phyloP scores from a whole-genome alignment of 2,797 vertebrate species.

The Crypturellus tataupa region DNA sequence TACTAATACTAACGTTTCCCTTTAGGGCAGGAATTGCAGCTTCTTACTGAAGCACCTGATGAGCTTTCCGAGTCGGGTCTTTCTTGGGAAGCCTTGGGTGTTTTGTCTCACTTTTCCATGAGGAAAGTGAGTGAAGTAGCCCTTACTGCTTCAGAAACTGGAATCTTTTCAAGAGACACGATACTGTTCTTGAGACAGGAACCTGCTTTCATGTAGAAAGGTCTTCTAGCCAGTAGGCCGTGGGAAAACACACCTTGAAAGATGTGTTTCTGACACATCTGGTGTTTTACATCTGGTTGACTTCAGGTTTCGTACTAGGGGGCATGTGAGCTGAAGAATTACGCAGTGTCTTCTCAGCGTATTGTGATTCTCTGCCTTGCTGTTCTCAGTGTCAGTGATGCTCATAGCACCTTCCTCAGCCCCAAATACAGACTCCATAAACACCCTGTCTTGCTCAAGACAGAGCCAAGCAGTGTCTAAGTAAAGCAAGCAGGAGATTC shows the following conservation, averaged over 20 bases:
- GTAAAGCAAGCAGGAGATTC: not conserved
- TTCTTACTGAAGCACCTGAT: accelerated
- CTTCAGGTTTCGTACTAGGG: not conserved
- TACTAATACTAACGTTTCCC: not conserved
- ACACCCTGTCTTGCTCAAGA: not conserved
- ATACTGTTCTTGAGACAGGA: not conserved
- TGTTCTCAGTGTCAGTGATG: not conserved
- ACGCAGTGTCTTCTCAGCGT: not conserved
- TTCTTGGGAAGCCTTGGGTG: not conserved
- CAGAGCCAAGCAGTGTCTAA: not conserved
- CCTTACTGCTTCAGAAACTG: not conserved
- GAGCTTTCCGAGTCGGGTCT: not conserved
- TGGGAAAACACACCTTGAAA: not conserved
- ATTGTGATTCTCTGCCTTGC: not conserved
- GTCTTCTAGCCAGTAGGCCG: not conserved
- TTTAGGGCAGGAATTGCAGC: not conserved
- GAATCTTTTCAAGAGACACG: accelerated
- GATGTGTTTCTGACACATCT: not conserved
- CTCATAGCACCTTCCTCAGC: not conserved
- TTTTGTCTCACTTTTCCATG: not conserved
- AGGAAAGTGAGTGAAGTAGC: not conserved
- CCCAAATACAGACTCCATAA: not conserved
- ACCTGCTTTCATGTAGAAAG: not conserved
- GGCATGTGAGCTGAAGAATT: not conserved
- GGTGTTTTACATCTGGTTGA: not conserved